Evolutionary conservation across 1,140 invertebrate species (phyloP).

Genomic region (Saxidomus purpurata): DNA sequence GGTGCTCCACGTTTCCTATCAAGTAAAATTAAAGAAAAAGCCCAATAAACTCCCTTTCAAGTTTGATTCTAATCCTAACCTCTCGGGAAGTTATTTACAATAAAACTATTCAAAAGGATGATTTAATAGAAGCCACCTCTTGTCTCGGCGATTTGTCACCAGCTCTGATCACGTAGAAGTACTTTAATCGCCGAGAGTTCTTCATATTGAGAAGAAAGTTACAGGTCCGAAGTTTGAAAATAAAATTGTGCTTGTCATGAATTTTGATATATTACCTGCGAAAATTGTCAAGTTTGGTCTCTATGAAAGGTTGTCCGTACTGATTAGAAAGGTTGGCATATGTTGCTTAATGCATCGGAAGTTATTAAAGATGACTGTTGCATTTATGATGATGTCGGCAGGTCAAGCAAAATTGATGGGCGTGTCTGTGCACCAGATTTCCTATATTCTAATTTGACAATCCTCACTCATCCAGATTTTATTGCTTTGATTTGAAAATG

Average conservation of each 20-base stretch:
- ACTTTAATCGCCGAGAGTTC: neutral
- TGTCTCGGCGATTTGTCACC: constrained; percentile 45
- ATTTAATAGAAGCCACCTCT: constrained; percentile 22
- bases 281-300: neutral
- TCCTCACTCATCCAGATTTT: neutral
- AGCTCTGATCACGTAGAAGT: constrained; percentile 1
- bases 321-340: constrained; percentile 53
- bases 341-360: constrained; percentile 61
- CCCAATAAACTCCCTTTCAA: constrained; percentile 30
- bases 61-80: constrained; percentile 42
- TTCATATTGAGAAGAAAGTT: neutral
- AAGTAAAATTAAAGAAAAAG: constrained; percentile 11
- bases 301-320: constrained; percentile 3
- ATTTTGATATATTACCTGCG: constrained; percentile 61
- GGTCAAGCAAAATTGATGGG: constrained; percentile 51
- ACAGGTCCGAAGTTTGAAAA: constrained; percentile 20
- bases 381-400: constrained; percentile 33
- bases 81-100: constrained; percentile 24
- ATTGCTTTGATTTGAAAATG: constrained; percentile 4
- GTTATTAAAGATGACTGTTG: constrained; percentile 14
- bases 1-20: constrained; percentile 14
- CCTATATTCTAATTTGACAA: neutral
- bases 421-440: neutral
- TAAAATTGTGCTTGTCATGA: constrained; percentile 47
- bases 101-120: constrained; percentile 34